Base-by-base conservation (phyloP, 2,888 invertebrate genomes). In the Mellilla xanthometata region DNA sequence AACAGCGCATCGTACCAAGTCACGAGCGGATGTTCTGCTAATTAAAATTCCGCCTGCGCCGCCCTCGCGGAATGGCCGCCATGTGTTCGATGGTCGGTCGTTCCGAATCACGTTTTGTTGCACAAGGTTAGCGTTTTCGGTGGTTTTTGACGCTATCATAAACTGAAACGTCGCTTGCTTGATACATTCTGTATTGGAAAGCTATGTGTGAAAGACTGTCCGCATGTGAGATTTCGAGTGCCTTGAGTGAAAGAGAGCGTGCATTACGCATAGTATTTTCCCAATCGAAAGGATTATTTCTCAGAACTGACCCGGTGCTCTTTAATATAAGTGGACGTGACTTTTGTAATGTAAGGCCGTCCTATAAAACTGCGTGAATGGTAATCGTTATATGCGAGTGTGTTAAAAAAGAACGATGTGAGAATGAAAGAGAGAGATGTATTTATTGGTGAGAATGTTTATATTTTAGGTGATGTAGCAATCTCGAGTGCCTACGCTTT, bases 401-500 rank as follows among this genome's bases (percentile, higher is more conserved):
- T 62, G n/a, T n/a, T n/a, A 60, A 22, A 12, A 60, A 35, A 36
- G n/a, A 15, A 33, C 12, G 65, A 56, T 52, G 68, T 60, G 77
- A 69, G 68, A 40, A 41, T 76, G 83, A 73, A 71, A 73, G 76
- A 46, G 81, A 57, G 75, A 79, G 68, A 74, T 67, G 84, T 89
- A 89, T 89, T 89, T 89, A 89, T 89, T 89, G 76, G 87, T 88
- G 84, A 84, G 88, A 84, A 83, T 84, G 88, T 73, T 72, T 83
- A 79, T 72, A 62, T 74, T 61, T 72, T 78, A 85, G 82, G 76
- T 80, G 78, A 85, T 84, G 81, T 86, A 87, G 89, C 87, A 89
- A 89, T 89, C 89, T 89, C 89, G 89, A 89, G 89, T 89, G 89
- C 89, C 89, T 89, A 88, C 82, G 89, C 89, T 88, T 88, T 88